A percentile compares a stretch with the other conserved stretches of the same genome.
phyloP scores from a whole-genome alignment of 2,797 vertebrate species.

The Lindbergichthys nudifrons region DNA sequence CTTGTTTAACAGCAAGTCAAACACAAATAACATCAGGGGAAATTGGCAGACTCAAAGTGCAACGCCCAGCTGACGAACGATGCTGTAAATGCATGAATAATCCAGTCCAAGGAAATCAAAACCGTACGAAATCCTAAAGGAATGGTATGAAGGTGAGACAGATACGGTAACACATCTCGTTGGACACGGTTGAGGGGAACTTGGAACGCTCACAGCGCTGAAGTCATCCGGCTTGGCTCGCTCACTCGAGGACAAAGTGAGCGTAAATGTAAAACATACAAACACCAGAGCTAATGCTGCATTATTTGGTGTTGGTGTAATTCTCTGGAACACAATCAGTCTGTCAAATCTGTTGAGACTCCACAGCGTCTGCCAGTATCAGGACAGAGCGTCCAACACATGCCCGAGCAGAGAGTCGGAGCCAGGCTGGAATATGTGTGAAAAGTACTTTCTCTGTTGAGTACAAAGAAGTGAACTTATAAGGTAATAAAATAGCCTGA shows the following conservation, averaged over 20 bases:
- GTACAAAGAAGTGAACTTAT: conserved; percentile 51
- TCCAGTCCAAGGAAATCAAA: conserved; percentile 22
- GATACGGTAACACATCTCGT: conserved; percentile 34
- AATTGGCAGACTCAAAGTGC: conserved; percentile 51
- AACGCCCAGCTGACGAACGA: conserved; percentile 22
- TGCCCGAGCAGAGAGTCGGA: conserved; percentile 48
- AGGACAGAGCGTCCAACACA: conserved; percentile 47
- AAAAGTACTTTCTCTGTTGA: conserved; percentile 41
- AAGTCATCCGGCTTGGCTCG: conserved; percentile 66
- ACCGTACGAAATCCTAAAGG: conserved; percentile 35
- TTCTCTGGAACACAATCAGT: conserved; percentile 69
- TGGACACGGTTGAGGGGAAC: conserved; percentile 28
- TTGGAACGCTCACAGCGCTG: conserved; percentile 55
- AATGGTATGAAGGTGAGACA: conserved; percentile 37
- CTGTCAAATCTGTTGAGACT: conserved; percentile 50
- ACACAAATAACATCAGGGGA: conserved; percentile 33
- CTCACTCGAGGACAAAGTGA: conserved; percentile 46
- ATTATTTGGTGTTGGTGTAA: conserved; percentile 64
- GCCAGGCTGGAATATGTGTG: conserved; percentile 31
- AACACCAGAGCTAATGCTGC: conserved; percentile 44
- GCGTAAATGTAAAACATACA: conserved; percentile 52
- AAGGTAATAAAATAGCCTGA: conserved; percentile 45
- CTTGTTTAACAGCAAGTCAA: conserved; percentile 40
- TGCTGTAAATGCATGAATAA: conserved; percentile 20
- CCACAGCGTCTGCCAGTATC: conserved; percentile 46